Conservation (phyloP, 2,113 vertebrate genomes). For the Oncorhynchus mykiss region DNA sequence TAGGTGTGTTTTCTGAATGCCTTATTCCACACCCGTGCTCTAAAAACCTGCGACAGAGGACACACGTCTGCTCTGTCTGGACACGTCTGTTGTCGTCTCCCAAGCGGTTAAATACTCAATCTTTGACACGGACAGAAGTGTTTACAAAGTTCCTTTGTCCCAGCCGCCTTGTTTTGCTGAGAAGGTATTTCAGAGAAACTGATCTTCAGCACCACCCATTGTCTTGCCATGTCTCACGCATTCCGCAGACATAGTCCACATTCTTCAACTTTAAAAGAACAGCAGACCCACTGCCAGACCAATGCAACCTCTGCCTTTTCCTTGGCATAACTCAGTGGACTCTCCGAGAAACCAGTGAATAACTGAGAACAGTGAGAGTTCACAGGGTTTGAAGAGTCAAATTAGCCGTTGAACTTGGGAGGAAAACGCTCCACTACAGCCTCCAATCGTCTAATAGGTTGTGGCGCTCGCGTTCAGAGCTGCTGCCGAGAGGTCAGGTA, state of each 20-base stretch:
- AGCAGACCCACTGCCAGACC: not conserved
- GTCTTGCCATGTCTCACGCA: not conserved
- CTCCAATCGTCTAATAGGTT: constrained; percentile 42
- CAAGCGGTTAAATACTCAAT: not conserved
- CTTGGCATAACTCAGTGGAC: constrained; percentile 8
- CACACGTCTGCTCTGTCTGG: constrained; percentile 30
- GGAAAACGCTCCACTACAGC: constrained; percentile 5
- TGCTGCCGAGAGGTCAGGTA: not conserved
- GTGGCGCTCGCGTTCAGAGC: constrained; percentile 13
- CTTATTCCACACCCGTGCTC: not conserved
- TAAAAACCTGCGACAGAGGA: constrained; percentile 1
- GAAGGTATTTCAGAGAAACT: not conserved
- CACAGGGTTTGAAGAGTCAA: not conserved
- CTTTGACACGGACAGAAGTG: constrained; percentile 14
- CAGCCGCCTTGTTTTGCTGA: not conserved
- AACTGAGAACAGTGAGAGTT: not conserved
- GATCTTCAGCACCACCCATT: not conserved
- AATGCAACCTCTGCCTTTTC: constrained; percentile 3
- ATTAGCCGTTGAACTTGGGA: not conserved
- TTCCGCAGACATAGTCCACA: constrained; percentile 20
- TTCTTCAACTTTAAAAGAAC: constrained; percentile 7
- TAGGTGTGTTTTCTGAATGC: not conserved
- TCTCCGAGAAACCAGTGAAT: constrained; percentile 15
- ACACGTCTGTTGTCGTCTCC: constrained; percentile 28
- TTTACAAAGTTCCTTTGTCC: constrained; percentile 7